These are phyloP conservation scores for Manis crassicaudata DNA, from an alignment of 2,797 vertebrate genomes.

Conservation along the genomic window DNA sequence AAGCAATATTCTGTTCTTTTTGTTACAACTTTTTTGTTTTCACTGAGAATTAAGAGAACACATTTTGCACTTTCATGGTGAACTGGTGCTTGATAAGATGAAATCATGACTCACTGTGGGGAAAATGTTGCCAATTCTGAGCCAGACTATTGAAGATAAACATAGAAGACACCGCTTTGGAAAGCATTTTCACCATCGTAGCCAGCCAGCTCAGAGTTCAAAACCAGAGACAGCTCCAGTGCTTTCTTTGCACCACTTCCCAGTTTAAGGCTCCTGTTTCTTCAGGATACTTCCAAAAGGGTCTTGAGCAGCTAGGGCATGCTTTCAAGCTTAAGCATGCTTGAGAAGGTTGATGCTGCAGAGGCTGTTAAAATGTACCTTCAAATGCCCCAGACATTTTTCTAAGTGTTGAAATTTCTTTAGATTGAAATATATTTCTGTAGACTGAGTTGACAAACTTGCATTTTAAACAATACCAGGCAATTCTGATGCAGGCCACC, in stretches of 20 bases:
- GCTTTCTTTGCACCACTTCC: background rate
- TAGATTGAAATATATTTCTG: background rate
- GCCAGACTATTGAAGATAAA: background rate
- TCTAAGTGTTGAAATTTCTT: background rate
- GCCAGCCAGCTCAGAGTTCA: background rate
- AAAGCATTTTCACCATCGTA: background rate
- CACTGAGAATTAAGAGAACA: background rate
- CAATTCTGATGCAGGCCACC: background rate
- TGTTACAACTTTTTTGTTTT: background rate
- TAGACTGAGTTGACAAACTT: background rate
- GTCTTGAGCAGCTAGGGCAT: background rate
- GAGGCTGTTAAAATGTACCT: background rate
- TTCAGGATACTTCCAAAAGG: background rate
- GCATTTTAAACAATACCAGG: background rate
- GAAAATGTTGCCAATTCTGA: background rate
- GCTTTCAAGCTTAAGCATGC: background rate
- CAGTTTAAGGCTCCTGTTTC: background rate
- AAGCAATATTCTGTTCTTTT: background rate
- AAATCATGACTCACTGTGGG: background rate
- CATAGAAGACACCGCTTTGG: background rate
- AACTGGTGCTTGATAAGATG: background rate
- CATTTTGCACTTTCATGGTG: background rate
- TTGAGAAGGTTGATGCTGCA: background rate
- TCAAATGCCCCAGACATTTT: background rate
- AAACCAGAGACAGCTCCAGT: background rate